A percentile compares a stretch with the other conserved stretches of the same genome.
phyloP scores from a whole-genome alignment of 1,140 invertebrate genomes.

The Micrasema minimum region DNA sequence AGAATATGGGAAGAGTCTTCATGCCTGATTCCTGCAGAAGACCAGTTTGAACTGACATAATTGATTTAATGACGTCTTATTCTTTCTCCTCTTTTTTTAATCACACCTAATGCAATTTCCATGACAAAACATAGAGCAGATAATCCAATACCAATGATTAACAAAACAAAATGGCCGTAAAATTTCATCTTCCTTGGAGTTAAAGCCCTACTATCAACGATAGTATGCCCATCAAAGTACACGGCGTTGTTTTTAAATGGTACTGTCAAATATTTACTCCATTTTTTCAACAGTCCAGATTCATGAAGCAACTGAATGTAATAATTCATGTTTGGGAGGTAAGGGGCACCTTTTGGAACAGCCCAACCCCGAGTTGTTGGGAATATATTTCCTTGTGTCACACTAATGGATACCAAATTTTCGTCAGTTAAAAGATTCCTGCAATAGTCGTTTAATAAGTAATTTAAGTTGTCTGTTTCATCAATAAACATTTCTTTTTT shows the following conservation, averaged over 20 bases:
- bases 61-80: neutral
- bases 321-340: neutral
- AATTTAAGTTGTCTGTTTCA: neutral
- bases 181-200: neutral
- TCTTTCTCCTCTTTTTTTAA: neutral
- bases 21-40: neutral
- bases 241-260: neutral
- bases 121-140: neutral
- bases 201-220: neutral
- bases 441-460: neutral
- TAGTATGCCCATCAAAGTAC: conserved; percentile 5
- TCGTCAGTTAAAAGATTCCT: neutral
- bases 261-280: neutral
- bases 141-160: neutral
- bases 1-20: neutral
- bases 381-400: conserved; percentile 1
- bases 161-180: conserved; percentile 15
- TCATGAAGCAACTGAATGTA: neutral
- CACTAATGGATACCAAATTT: neutral
- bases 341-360: conserved; percentile 1
- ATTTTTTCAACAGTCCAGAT: conserved; percentile 5
- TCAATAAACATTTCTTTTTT: conserved; percentile 9
- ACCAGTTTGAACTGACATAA: neutral
- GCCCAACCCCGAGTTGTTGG: conserved; percentile 2
- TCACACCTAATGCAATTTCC: neutral